Evolutionary conservation across 2,113 vertebrate genomes (phyloP).

Genomic region (Xiphias gladius): DNA sequence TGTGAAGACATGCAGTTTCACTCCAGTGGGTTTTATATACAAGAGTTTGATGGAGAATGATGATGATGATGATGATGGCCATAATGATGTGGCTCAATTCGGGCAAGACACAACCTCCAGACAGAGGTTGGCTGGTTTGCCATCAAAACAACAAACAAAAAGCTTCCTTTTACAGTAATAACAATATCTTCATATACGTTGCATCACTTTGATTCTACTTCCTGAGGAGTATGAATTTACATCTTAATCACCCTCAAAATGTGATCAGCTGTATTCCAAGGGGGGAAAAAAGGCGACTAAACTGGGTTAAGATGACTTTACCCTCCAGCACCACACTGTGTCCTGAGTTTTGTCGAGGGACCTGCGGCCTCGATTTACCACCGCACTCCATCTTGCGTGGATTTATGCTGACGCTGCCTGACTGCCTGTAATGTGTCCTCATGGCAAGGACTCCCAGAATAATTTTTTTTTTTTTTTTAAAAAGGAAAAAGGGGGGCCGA

Average conservation of each 20-base stretch:
- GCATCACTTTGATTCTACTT: not conserved
- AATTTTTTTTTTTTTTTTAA: not conserved
- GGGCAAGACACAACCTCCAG: constrained; percentile 31
- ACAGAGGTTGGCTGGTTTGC: not conserved
- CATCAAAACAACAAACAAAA: not conserved
- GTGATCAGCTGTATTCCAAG: not conserved
- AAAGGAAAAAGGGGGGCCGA: not conserved
- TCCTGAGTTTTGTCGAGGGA: constrained; percentile 38
- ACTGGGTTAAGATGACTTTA: constrained; percentile 28
- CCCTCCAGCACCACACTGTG: not conserved
- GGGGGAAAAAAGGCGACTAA: not conserved
- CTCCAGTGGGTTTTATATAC: constrained; percentile 11
- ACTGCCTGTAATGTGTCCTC: constrained; percentile 42
- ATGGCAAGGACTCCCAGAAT: constrained; percentile 22
- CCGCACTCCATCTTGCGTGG: constrained; percentile 56
- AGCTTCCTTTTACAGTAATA: not conserved
- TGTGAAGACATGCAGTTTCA: constrained; percentile 36
- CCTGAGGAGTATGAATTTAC: not conserved
- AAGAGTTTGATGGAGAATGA: constrained; percentile 48
- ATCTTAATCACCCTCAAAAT: constrained; percentile 2
- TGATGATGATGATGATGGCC: constrained; percentile 11
- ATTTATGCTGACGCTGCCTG: constrained; percentile 71
- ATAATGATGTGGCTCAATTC: constrained; percentile 15
- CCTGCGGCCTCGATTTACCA: constrained; percentile 68
- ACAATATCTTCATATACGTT: not conserved